Conservation (phyloP, 2,888 invertebrate species). For the Eumerus sabulonum region DNA sequence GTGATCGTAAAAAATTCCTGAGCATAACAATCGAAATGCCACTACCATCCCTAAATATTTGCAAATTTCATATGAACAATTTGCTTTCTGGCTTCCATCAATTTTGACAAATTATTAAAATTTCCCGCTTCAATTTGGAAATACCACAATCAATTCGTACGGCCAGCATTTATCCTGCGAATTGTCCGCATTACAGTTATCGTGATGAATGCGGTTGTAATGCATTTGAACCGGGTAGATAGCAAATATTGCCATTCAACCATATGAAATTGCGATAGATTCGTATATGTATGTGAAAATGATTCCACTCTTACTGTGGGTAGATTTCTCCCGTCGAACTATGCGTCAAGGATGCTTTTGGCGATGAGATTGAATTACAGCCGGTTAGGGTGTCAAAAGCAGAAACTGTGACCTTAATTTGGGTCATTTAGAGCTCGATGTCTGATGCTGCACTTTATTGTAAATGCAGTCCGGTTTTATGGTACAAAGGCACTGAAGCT, state of each 20-base stretch:
- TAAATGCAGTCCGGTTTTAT: conserved; percentile 13
- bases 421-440: conserved; percentile 24
- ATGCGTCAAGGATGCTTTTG: not conserved
- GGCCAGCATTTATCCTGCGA: conserved; percentile 36
- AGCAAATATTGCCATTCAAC: conserved; percentile 5
- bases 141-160: conserved; percentile 48
- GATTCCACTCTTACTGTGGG: too few species aligned
- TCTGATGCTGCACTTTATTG: conserved; percentile 35
- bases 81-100: too few species aligned
- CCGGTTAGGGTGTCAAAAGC: not conserved
- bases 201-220: conserved; percentile 56
- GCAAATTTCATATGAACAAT: too few species aligned
- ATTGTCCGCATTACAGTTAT: conserved; percentile 49
- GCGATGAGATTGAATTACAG: not conserved
- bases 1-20: too few species aligned
- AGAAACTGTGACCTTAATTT: conserved; percentile 38
- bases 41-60: too few species aligned
- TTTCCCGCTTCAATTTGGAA: conserved; percentile 40
- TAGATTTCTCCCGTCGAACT: too few species aligned
- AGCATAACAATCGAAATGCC: too few species aligned
- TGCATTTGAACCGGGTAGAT: conserved; percentile 17
- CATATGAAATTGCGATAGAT: not conserved
- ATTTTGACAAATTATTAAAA: conserved; percentile 53
- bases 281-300: too few species aligned
- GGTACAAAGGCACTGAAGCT: conserved; percentile 11